phyloP scores from a whole-genome alignment of 2,113 vertebrate species.

The Lagopus muta region DNA sequence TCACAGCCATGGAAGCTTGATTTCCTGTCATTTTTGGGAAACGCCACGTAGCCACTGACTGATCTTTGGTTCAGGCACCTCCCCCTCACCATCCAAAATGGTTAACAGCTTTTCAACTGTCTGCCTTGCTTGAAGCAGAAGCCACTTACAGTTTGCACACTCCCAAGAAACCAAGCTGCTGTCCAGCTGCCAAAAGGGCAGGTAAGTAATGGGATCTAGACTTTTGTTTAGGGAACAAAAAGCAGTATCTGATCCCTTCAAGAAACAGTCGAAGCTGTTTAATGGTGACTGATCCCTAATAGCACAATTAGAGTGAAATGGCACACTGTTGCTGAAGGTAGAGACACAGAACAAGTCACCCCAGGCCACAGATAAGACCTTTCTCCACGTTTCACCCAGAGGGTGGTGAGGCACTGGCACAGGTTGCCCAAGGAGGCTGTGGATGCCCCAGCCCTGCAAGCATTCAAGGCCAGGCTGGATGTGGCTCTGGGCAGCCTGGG shows the following conservation, averaged over 20 bases:
- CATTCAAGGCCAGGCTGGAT: too few relatives aligned
- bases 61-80: neutral
- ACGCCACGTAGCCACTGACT: neutral
- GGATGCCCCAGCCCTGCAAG: too few relatives aligned
- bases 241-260: neutral
- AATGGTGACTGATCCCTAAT: neutral
- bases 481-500: too few relatives aligned
- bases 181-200: constrained; percentile 6
- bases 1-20: neutral
- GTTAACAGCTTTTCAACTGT: neutral
- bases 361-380: neutral
- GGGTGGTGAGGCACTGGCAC: too few relatives aligned
- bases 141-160: neutral
- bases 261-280: constrained; percentile 12
- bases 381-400: neutral
- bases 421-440: too few relatives aligned
- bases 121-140: neutral
- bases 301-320: neutral
- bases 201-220: constrained; percentile 39
- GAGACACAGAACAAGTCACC: neutral
- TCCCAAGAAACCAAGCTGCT: constrained; percentile 3
- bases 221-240: constrained; percentile 47
- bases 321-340: neutral
- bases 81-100: neutral
- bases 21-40: neutral